A percentile compares a stretch with the other conserved stretches of the same genome.
Conservation (phyloP, 2,888 invertebrate species). For the Quadriops clusia region DNA sequence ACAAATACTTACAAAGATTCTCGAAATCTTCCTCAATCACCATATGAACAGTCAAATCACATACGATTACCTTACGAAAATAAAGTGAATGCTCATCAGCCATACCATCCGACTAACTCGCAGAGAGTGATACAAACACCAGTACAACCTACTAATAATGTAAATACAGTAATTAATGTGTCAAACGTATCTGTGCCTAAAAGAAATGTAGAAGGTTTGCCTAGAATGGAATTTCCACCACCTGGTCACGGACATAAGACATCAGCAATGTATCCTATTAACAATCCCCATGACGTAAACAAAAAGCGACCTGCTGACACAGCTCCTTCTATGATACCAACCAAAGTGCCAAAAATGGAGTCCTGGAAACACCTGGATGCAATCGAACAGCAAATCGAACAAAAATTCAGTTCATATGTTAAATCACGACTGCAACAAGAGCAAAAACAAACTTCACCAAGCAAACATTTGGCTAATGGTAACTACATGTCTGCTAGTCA, state of each 20-base stretch:
- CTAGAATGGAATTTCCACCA: conserved; percentile 25
- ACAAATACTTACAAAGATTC: no score
- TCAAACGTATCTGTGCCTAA: conserved; percentile 9
- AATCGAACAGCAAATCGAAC: conserved; percentile 45
- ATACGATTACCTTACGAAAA: no score
- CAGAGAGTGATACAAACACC: conserved; percentile 7
- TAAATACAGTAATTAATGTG: background rate
- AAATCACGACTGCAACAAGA: conserved; percentile 17
- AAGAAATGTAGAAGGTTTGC: conserved; percentile 19
- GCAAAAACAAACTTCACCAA: conserved; percentile 19
- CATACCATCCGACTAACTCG: conserved; percentile 9
- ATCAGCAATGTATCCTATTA: conserved; percentile 17
- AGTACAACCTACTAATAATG: background rate
- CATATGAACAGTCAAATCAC: no score
- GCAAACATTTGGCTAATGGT: conserved; percentile 22
- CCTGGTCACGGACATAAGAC: conserved; percentile 18
- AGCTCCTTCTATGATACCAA: conserved; percentile 24
- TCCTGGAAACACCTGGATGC: conserved; percentile 42
- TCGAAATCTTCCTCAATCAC: no score
- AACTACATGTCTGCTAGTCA: conserved; percentile 14
- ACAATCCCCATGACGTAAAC: conserved; percentile 18
- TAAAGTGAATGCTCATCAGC: no score
- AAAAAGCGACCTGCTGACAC: conserved; percentile 29
- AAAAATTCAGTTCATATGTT: conserved; percentile 37
- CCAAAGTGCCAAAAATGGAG: conserved; percentile 41